Percentiles rank a stretch among this genome's conserved stretches.
These are phyloP conservation scores for Xiphophorus couchianus DNA, from an alignment of 2,113 vertebrate species.

Conservation along the genomic window DNA sequence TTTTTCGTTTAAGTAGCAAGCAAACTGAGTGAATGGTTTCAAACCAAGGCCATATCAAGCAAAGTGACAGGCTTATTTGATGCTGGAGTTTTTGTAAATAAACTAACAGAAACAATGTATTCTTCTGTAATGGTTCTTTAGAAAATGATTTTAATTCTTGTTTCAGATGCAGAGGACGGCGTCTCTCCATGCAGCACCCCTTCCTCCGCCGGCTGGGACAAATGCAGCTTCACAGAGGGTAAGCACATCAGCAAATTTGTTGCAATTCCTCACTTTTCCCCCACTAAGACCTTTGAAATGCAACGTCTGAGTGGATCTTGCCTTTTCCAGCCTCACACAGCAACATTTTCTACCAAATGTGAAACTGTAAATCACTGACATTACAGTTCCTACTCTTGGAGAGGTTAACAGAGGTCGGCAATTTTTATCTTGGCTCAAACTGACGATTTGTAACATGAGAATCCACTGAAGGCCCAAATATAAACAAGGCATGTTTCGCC, in stretches of 20 bases:
- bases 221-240: conserved; percentile 81
- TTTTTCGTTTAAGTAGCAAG: neutral
- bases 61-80: neutral
- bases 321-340: neutral
- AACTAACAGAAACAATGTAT: neutral
- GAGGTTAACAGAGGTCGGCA: conserved; percentile 12
- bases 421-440: conserved; percentile 9
- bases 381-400: conserved; percentile 29
- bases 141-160: neutral
- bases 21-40: neutral
- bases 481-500: conserved; percentile 5
- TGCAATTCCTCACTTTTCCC: conserved; percentile 10
- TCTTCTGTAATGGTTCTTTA: neutral
- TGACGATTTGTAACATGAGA: conserved; percentile 25
- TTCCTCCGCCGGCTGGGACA: conserved; percentile 72
- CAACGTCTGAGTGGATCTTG: neutral
- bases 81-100: neutral
- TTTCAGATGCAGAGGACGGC: conserved; percentile 78
- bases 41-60: neutral
- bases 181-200: conserved; percentile 74
- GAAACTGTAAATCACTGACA: conserved; percentile 46
- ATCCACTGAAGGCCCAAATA: neutral
- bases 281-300: conserved; percentile 15
- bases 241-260: conserved; percentile 18
- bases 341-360: conserved; percentile 4